Evolutionary conservation across 2,888 invertebrate species (phyloP).

Genomic region (Patella depressa): DNA sequence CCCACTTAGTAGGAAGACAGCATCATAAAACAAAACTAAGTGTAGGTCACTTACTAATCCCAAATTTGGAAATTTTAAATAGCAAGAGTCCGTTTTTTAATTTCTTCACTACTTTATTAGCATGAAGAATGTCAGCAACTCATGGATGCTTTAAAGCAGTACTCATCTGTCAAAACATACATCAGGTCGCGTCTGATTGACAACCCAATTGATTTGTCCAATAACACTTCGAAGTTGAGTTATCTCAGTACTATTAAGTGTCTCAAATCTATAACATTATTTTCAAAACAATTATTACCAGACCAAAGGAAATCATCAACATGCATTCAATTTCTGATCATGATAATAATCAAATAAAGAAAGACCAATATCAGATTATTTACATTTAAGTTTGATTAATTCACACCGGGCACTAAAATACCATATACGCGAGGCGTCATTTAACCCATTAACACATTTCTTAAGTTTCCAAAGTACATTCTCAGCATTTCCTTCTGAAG

Average conservation of each 20-base stretch:
- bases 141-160: constrained; percentile 8
- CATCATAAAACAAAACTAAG: constrained; percentile 14
- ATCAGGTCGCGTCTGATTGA: constrained; percentile 21
- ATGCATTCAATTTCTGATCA: constrained; percentile 11
- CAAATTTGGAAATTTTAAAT: background rate
- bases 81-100: constrained; percentile 14
- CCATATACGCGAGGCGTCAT: constrained; percentile 20
- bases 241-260: too few species aligned
- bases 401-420: constrained; percentile 15
- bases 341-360: constrained; percentile 20
- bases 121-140: constrained; percentile 12
- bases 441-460: constrained; percentile 24
- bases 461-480: too few species aligned
- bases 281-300: constrained; percentile 18
- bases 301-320: constrained; percentile 27
- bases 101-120: constrained; percentile 17
- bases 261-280: constrained; percentile 14
- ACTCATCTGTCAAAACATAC: constrained; percentile 8
- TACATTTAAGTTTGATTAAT: constrained; percentile 10
- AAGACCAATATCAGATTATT: constrained; percentile 17
- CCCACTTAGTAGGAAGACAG: background rate
- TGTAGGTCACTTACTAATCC: background rate
- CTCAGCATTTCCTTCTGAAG: constrained; percentile 14
- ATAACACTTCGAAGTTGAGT: constrained; percentile 6
- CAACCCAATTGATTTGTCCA: constrained; percentile 19